These are phyloP conservation scores for Tholera decimalis DNA, from an alignment of 2,888 invertebrate genomes.

Conservation along the genomic window DNA sequence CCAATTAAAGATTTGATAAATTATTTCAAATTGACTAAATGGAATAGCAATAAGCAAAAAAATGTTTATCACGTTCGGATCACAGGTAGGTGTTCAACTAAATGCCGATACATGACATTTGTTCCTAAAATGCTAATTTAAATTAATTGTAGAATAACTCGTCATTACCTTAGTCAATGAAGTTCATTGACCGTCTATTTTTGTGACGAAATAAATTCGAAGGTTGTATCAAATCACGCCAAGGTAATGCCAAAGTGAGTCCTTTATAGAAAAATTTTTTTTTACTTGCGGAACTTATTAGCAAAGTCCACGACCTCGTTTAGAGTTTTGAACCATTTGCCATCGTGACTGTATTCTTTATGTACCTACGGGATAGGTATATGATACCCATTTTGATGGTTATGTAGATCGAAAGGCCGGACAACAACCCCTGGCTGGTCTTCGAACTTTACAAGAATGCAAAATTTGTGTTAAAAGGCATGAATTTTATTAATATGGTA, in stretches of 20 bases:
- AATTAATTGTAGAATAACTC: slow-evolving; percentile 69
- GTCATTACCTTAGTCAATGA: slow-evolving; percentile 67
- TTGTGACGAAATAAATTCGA: slow-evolving; percentile 83
- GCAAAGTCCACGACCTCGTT: slow-evolving; percentile 74
- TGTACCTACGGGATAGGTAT: slow-evolving; percentile 63
- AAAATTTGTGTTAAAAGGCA: slow-evolving; percentile 38
- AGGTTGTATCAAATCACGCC: slow-evolving; percentile 81
- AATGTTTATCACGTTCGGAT: slow-evolving; percentile 66
- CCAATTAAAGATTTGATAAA: slow-evolving; percentile 58
- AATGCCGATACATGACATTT: slow-evolving; percentile 64
- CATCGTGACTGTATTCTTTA: slow-evolving; percentile 64
- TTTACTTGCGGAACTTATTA: slow-evolving; percentile 75
- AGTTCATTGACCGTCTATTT: slow-evolving; percentile 81
- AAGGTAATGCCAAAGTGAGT: slow-evolving; percentile 80
- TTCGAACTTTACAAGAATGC: slow-evolving; percentile 73
- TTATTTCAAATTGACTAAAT: slow-evolving; percentile 34
- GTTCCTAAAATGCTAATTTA: slow-evolving; percentile 58
- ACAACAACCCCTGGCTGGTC: slow-evolving; percentile 70
- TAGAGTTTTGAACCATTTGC: slow-evolving; percentile 70
- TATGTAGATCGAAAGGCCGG: slow-evolving; percentile 64
- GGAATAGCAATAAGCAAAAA: slow-evolving; percentile 67
- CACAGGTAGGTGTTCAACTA: slow-evolving; percentile 48
- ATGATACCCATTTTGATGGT: slow-evolving; percentile 17
- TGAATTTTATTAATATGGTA: slow-evolving; percentile 38
- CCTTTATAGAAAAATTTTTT: slow-evolving; percentile 68